A percentile compares a stretch with the other conserved stretches of the same genome.
These are phyloP conservation scores for Augiades crinisus DNA, from an alignment of 2,888 invertebrate species.

Conservation along the genomic window DNA sequence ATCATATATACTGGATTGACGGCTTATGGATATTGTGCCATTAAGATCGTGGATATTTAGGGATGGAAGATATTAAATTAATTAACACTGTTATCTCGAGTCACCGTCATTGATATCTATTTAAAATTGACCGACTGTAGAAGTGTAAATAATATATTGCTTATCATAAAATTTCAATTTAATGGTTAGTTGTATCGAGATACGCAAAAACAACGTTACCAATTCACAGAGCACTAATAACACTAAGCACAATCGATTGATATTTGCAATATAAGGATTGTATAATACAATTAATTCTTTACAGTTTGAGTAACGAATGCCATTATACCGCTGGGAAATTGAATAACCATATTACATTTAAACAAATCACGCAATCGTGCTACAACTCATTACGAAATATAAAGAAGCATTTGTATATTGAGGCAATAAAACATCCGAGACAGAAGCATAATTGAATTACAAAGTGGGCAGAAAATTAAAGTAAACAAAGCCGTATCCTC, in stretches of 20 bases:
- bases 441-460: conserved; percentile 27
- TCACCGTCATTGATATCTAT: no score
- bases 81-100: no score
- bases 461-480: conserved; percentile 30
- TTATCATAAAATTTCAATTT: no score
- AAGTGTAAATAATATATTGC: no score
- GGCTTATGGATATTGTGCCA: no score
- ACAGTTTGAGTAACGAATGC: background rate
- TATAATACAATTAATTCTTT: background rate
- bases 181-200: no score
- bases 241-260: background rate
- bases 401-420: conserved; percentile 10
- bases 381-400: conserved; percentile 10
- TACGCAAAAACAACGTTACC: no score
- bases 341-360: conserved; percentile 15
- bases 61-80: no score
- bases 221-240: background rate
- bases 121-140: no score
- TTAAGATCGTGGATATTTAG: no score
- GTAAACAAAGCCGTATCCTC: conserved; percentile 28
- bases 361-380: conserved; percentile 6
- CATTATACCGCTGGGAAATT: conserved; percentile 1
- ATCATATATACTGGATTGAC: no score
- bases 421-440: conserved; percentile 13
- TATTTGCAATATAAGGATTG: no score